Conservation (phyloP, 2,888 invertebrate genomes). For the Monoplex corrugatus region DNA sequence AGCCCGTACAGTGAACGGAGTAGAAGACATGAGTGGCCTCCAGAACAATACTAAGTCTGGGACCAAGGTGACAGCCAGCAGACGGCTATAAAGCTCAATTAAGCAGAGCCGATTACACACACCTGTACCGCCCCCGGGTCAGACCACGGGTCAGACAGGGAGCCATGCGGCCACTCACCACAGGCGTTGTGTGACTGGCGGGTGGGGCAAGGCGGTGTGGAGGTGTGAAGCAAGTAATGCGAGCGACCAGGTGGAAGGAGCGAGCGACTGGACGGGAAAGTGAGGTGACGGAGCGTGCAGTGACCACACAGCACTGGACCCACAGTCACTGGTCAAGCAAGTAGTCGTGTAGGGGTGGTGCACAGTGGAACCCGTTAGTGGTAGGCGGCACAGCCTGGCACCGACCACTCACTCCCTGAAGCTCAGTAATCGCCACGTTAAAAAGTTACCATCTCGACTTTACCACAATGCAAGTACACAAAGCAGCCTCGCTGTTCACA, state of each 20-base stretch:
- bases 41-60: neutral
- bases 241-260: neutral
- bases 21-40: too few relatives aligned
- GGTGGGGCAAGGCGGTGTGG: neutral
- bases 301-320: slow-evolving; percentile 23
- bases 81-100: slow-evolving; percentile 7
- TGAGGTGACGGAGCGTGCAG: slow-evolving; percentile 22
- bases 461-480: too few relatives aligned
- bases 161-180: slow-evolving; percentile 29
- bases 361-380: slow-evolving; percentile 1
- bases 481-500: too few relatives aligned
- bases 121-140: neutral
- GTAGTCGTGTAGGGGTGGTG: too few relatives aligned
- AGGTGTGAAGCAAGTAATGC: neutral
- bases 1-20: too few relatives aligned
- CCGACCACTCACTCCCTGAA: neutral
- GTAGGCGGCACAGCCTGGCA: neutral
- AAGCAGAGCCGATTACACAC: slow-evolving; percentile 31
- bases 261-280: neutral
- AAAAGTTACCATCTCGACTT: too few relatives aligned
- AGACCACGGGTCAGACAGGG: neutral
- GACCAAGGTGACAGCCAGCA: slow-evolving; percentile 16
- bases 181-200: slow-evolving; percentile 18
- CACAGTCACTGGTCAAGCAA: neutral
- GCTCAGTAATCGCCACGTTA: too few relatives aligned